Evolutionary conservation across 2,113 vertebrate species (phyloP), one percentile per base, ranked within the genome.

Genomic region (Cyprinodon variegatus): DNA sequence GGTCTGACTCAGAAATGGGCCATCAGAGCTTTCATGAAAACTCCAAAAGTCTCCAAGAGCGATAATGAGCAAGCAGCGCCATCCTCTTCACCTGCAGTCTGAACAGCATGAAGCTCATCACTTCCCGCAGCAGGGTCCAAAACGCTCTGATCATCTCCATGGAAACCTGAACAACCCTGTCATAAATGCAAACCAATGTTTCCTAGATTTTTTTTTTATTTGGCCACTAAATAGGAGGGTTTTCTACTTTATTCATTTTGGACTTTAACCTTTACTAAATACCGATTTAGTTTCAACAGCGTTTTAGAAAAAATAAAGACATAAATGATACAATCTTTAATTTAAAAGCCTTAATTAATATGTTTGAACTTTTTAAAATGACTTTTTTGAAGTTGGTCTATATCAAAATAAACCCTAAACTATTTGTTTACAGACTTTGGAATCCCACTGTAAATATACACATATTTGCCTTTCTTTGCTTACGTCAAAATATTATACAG

Each of bases 41-140:
- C 61, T 15, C 37, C 50, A 14, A 63, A 15, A 10, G n/a, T 2
- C n/a, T 60, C 60, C 17, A 20, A 29, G 9, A 1, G 11, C 0
- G 14, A 29, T 17, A 9, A 8, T 37, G 0, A 29, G 38, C 4
- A 20, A 50, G 66, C 14, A 17, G 5, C 46, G 10, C 1, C 22
- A 4, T 7, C 7, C 13, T 0, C 13, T 11, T 3, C n/a, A 11
- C 12, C 40, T n/a, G 0, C 39, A 4, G 3, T 2, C 29, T 2
- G 0, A n/a, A 65, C 3, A 1, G n/a, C 9, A n/a, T 46, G 65
- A 29, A 29, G 41, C 7, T 11, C 22, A 36, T 68, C 45, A 11
- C 4, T 3, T 12, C 11, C 29, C 36, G 14, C 22, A 62, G 36
- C 61, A 38, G 12, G 36, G 36, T 15, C 7, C 29, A 38, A 62